Evolutionary conservation across 1,140 invertebrate genomes (phyloP).

Genomic region (Tyrophagus putrescentiae): DNA sequence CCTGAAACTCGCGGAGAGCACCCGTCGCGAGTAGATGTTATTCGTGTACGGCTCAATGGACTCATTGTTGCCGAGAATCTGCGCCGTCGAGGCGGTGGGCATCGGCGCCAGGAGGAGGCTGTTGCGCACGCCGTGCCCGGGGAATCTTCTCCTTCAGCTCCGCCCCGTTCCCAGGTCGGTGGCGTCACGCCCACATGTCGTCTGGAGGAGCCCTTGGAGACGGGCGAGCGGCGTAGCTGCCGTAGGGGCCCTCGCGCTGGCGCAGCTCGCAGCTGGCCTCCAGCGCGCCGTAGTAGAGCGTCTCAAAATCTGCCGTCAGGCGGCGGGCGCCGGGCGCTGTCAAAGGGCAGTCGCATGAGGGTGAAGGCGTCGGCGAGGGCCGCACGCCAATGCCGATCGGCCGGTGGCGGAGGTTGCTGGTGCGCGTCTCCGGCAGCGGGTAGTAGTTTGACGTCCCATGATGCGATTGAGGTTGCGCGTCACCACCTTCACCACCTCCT

Average conservation of each 20-base stretch:
- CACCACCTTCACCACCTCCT: conserved; percentile 70
- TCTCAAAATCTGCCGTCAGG: conserved; percentile 92
- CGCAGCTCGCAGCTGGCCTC: conserved; percentile 93
- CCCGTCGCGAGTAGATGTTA: conserved; percentile 86
- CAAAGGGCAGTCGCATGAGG: conserved; percentile 84
- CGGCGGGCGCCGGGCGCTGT: conserved; percentile 56
- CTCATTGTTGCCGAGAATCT: conserved; percentile 98
- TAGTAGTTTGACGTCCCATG: conserved; percentile 95
- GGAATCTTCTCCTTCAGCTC: conserved; percentile 69
- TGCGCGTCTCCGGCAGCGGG: conserved; percentile 65
- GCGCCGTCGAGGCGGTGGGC: conserved; percentile 97
- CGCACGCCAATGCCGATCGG: conserved; percentile 93
- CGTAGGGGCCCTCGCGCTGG: conserved; percentile 66
- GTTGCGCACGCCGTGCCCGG: conserved; percentile 79
- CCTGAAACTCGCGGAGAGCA: conserved; percentile 71
- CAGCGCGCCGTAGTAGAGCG: conserved; percentile 89
- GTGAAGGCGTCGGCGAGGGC: conserved; percentile 89
- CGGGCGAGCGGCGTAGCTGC: conserved; percentile 75
- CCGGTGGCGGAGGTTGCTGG: conserved; percentile 77
- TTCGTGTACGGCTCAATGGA: conserved; percentile 95
- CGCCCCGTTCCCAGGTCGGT: conserved; percentile 73
- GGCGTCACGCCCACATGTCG: conserved; percentile 96
- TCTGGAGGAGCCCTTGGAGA: conserved; percentile 89
- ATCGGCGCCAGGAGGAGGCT: conserved; percentile 91
- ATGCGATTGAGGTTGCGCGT: conserved; percentile 91